Evolutionary conservation across 2,113 vertebrate genomes (phyloP).

Genomic region (Formicarius rufipectus): DNA sequence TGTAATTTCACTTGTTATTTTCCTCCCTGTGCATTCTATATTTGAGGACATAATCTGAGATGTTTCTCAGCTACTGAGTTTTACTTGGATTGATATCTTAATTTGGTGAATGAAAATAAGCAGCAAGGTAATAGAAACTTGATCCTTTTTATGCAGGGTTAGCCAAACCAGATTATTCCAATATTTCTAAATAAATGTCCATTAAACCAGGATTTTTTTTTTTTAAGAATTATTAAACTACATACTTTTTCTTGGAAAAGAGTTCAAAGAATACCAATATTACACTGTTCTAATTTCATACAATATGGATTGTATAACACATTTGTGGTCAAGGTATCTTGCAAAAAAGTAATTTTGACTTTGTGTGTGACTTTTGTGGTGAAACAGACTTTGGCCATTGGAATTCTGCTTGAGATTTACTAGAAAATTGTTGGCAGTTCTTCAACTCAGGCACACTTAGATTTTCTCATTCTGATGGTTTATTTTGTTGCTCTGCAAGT

Average conservation of each 20-base stretch:
- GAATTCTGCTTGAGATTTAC: conserved; percentile 12
- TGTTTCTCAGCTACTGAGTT: not conserved
- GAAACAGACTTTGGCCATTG: not conserved
- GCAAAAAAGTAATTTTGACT: not conserved
- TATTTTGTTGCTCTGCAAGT: not conserved
- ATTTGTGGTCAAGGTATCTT: not conserved
- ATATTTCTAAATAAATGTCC: not conserved
- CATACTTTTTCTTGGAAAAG: not conserved
- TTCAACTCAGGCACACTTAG: not conserved
- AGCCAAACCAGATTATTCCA: not conserved
- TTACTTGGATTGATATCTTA: not conserved
- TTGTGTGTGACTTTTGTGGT: not conserved
- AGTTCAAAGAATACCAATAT: not conserved
- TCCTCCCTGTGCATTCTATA: not conserved
- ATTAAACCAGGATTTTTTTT: not conserved
- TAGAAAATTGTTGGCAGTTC: conserved; percentile 27
- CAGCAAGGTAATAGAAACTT: not conserved
- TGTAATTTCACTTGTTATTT: not conserved
- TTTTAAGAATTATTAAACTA: not conserved
- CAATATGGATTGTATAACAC: not conserved
- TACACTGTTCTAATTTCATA: not conserved
- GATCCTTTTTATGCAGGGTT: not conserved
- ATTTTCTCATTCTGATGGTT: conserved; percentile 10
- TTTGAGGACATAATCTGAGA: not conserved
- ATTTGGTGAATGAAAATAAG: not conserved